Evolutionary conservation across 2,888 invertebrate species (phyloP).

Genomic region (Diloba caeruleocephala): DNA sequence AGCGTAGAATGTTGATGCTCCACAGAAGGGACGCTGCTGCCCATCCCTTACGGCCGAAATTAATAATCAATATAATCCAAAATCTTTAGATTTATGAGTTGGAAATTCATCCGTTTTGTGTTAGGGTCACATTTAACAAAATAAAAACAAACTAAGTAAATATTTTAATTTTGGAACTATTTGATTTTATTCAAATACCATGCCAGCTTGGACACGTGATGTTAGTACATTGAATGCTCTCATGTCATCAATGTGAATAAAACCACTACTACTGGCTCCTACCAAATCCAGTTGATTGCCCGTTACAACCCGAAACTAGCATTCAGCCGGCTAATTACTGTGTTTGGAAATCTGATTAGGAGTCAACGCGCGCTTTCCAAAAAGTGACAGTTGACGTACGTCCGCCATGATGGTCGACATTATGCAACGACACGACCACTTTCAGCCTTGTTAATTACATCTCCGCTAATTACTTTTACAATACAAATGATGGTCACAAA

Average conservation of each 20-base stretch:
- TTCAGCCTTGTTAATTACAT: slow-evolving; percentile 76
- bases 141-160: no score
- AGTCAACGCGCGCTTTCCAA: slow-evolving; percentile 71
- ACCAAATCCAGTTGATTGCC: slow-evolving; percentile 30
- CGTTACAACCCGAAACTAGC: slow-evolving; percentile 33
- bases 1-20: no score
- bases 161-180: no score
- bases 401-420: slow-evolving; percentile 76
- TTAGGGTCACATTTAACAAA: no score
- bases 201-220: no score
- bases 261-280: not conserved
- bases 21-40: no score
- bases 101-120: no score
- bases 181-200: no score
- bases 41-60: no score
- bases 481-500: slow-evolving; percentile 57
- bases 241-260: slow-evolving; percentile 10
- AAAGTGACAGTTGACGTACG: slow-evolving; percentile 78
- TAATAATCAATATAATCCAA: no score
- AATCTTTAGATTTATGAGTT: no score
- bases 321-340: slow-evolving; percentile 49
- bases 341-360: slow-evolving; percentile 73
- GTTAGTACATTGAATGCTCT: no score
- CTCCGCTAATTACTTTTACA: slow-evolving; percentile 75
- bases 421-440: slow-evolving; percentile 81